These are phyloP conservation scores for Myotis vivesi DNA, from an alignment of 2,797 vertebrate genomes.

Conservation along the genomic window DNA sequence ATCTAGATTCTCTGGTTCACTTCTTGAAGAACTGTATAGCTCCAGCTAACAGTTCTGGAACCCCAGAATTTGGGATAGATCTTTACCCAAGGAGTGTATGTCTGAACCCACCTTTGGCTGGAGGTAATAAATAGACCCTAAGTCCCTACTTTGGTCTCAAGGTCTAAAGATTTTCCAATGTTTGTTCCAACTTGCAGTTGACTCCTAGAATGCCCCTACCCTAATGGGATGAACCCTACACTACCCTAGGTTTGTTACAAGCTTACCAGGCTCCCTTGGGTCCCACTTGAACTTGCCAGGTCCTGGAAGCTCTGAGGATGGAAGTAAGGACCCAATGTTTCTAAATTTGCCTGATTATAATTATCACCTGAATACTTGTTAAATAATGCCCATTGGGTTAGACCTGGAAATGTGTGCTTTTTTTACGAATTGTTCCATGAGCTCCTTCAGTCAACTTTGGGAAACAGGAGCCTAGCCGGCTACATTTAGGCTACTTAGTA, in stretches of 20 bases:
- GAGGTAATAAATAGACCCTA: not conserved
- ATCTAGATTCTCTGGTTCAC: not conserved
- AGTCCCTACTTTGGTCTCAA: not conserved
- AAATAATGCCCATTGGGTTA: not conserved
- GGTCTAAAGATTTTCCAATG: not conserved
- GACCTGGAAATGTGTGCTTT: not conserved
- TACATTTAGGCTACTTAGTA: not conserved
- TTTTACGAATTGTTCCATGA: not conserved
- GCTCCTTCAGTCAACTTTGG: not conserved
- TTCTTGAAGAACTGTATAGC: not conserved
- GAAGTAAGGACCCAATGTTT: not conserved
- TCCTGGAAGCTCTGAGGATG: not conserved
- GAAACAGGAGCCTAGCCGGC: not conserved
- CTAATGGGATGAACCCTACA: not conserved
- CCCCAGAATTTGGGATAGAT: not conserved
- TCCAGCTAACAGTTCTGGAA: not conserved
- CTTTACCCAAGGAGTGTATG: not conserved
- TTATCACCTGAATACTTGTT: not conserved
- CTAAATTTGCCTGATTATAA: not conserved
- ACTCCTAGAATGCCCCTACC: not conserved
- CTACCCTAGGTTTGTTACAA: not conserved
- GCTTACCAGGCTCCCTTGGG: not conserved
- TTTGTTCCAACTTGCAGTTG: not conserved
- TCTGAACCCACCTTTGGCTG: not conserved
- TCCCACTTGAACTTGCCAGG: not conserved